A percentile compares a stretch with the other conserved stretches of the same genome.
These are phyloP conservation scores for Onychorhynchus coronatus DNA, from an alignment of 2,113 vertebrate genomes.

Conservation along the genomic window DNA sequence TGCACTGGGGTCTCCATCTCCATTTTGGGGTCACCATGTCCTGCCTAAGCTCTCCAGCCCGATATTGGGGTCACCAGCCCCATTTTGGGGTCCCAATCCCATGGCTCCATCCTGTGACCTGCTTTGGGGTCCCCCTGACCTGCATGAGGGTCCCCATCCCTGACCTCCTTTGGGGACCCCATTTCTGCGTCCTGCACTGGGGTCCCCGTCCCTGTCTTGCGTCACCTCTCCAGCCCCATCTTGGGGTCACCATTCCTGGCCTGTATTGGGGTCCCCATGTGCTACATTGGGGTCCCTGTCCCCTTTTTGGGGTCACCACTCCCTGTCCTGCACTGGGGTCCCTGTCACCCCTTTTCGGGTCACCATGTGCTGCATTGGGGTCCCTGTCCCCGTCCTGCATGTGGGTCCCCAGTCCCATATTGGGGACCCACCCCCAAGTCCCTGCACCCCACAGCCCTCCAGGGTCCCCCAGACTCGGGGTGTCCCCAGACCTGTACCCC, in stretches of 20 bases:
- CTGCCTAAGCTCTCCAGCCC: not conserved
- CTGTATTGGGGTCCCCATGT: not conserved
- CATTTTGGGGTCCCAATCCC: accelerated
- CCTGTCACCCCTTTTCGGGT: not conserved
- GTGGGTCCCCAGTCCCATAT: not conserved
- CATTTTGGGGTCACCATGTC: not conserved
- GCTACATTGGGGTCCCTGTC: not conserved
- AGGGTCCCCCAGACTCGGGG: not conserved
- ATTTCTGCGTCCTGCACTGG: accelerated
- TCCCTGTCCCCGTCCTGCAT: not conserved
- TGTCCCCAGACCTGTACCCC: not conserved
- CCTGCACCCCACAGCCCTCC: too few species aligned
- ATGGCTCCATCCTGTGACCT: not conserved
- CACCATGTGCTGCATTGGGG: not conserved
- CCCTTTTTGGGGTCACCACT: too few species aligned
- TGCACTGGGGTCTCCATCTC: not conserved
- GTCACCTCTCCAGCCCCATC: accelerated
- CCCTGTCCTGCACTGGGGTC: not conserved
- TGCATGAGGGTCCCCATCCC: not conserved
- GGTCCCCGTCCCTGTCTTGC: not conserved
- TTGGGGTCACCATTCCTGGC: not conserved
- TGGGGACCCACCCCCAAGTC: not conserved
- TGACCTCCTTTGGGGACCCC: not conserved
- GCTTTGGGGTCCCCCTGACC: not conserved
- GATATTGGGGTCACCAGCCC: too few species aligned